Percentiles rank a stretch among this genome's conserved stretches.
Conservation (phyloP, 1,140 invertebrate genomes). For the Hylaeus anthracinus region DNA sequence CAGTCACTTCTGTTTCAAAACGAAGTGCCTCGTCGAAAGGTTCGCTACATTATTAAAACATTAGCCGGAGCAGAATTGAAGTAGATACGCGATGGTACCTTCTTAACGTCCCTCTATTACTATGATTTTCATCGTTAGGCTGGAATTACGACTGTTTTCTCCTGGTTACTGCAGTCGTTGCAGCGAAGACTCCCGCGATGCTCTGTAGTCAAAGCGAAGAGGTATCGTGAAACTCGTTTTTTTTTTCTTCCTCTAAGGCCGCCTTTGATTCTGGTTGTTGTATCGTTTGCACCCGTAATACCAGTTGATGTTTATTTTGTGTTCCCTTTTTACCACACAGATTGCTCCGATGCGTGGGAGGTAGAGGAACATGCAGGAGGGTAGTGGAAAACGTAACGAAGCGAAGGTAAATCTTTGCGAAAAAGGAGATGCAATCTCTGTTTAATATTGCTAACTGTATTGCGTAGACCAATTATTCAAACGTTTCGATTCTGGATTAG, state of each 20-base stretch:
- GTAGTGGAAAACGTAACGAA: too few relatives aligned
- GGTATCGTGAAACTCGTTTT: neutral
- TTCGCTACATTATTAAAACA: conserved; percentile 16
- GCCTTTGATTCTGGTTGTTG: conserved; percentile 7
- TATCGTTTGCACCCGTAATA: neutral
- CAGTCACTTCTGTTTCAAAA: neutral
- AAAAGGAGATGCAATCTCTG: too few relatives aligned
- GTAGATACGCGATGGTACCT: conserved; percentile 7
- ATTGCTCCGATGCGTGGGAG: too few relatives aligned
- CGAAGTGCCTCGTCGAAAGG: neutral
- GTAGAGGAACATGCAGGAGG: too few relatives aligned
- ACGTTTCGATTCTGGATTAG: too few relatives aligned
- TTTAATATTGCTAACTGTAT: too few relatives aligned
- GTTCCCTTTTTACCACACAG: too few relatives aligned
- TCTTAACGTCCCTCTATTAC: conserved; percentile 14
- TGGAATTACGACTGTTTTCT: conserved; percentile 31
- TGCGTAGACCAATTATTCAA: too few relatives aligned
- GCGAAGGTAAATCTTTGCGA: too few relatives aligned
- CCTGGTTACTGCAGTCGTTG: neutral
- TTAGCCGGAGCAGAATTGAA: conserved; percentile 8
- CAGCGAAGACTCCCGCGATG: neutral
- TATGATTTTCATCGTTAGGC: conserved; percentile 38
- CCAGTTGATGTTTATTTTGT: neutral
- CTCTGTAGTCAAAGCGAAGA: neutral
- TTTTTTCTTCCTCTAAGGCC: neutral